Base-by-base conservation (phyloP, 1,140 invertebrate species). In the Pseudomyrmex flavicornis region DNA sequence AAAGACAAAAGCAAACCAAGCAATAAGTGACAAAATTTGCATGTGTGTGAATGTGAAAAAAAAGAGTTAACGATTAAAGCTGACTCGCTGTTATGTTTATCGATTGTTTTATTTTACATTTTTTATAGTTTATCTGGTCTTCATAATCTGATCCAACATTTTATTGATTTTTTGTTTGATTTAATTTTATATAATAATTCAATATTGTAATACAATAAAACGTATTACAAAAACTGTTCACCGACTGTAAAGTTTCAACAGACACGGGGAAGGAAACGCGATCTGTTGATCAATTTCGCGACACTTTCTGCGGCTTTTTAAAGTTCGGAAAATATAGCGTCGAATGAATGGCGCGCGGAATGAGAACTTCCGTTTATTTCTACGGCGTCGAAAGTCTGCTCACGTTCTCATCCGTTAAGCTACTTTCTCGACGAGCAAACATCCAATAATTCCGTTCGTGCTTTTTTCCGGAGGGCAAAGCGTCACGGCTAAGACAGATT, bases 391-490 rank as follows among this genome's bases (percentile, higher is more conserved):
- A 59, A 85, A 88, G 85, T 87, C 86, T 59, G 85, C 85, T 88
- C 86, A 88, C 86, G 86, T 88, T 65, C 86, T 76, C 70, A 84
- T 84, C 86, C 86, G 86, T 88, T 88, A 87, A 88, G 86, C 85
- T 85, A 88, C 86, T 88, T 85, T 75, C 85, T 75, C 85, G 82
- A 84, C 74, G 86, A 88, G 86, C 82, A 88, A 88, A 88, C 86
- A 88, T 87, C 85, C 86, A 87, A 88, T 88, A 88, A 88, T 88
- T 88, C 85, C 79, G 85, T 70, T 85, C 85, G 86, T 88, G 69
- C 82, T 87, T 88, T 86, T 88, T 88, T 87, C 70, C 75, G 46
- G 44, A 62, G 35, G 22, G n/a, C 70, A 22, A 58, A 68, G 74
- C 86, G 82, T 88, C 73, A 82, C 74, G 58, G 74, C 80, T 84